Conservation (phyloP, 2,113 vertebrate genomes). For the Sander vitreus region DNA sequence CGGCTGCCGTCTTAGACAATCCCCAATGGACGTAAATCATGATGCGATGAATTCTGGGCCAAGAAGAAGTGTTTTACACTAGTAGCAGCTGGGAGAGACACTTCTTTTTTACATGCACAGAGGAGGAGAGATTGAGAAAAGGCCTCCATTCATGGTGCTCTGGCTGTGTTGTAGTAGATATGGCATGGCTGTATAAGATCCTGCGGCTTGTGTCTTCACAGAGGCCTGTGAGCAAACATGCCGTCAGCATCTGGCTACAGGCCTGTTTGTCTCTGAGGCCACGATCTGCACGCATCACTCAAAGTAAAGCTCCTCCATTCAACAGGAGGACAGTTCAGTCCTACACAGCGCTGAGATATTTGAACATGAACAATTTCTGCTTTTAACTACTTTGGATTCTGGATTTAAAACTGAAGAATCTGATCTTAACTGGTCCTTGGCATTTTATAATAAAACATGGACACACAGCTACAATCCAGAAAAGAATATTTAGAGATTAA, state of each 20-base stretch:
- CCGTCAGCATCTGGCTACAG: slow-evolving; percentile 40
- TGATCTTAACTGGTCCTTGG: background rate
- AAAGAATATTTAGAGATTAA: background rate
- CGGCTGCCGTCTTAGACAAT: background rate
- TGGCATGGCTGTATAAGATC: slow-evolving; percentile 70
- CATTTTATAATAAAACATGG: background rate
- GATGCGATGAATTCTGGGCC: slow-evolving; percentile 24
- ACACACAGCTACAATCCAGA: background rate
- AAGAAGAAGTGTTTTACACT: slow-evolving; percentile 2
- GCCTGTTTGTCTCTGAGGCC: slow-evolving; percentile 69
- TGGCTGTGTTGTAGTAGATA: slow-evolving; percentile 65
- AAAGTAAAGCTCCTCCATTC: slow-evolving; percentile 31
- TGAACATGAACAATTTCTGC: background rate
- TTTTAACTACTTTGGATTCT: background rate
- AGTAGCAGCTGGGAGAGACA: slow-evolving; percentile 7
- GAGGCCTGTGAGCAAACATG: slow-evolving; percentile 81
- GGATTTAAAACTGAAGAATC: background rate
- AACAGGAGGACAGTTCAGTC: slow-evolving; percentile 7
- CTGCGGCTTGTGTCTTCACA: slow-evolving; percentile 78
- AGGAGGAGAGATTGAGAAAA: slow-evolving; percentile 44
- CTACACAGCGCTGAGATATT: background rate
- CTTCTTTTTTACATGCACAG: slow-evolving; percentile 21
- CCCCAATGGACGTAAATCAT: background rate
- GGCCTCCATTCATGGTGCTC: slow-evolving; percentile 63
- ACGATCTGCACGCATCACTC: slow-evolving; percentile 30